Evolutionary conservation across 2,888 invertebrate genomes (phyloP).

Genomic region (Euspilapteryx auroguttella): DNA sequence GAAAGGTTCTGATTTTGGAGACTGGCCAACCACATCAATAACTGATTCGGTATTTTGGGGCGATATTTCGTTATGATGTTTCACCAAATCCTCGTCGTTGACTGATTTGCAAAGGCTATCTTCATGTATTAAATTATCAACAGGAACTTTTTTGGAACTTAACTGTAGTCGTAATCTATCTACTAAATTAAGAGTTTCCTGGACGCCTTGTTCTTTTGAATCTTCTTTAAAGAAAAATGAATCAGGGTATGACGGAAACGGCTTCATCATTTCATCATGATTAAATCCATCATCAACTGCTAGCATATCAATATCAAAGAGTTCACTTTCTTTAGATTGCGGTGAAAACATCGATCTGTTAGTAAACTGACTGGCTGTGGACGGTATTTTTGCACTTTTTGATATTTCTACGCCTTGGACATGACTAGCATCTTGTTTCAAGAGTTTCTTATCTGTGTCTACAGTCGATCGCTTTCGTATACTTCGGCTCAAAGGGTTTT

Average conservation of each 20-base stretch:
- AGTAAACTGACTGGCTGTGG: conserved; percentile 34
- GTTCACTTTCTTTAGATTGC: conserved; percentile 65
- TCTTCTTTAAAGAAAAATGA: conserved; percentile 71
- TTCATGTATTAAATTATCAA: conserved; percentile 26
- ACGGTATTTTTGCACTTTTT: conserved; percentile 51
- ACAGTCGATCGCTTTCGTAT: conserved; percentile 27
- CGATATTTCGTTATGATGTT: conserved; percentile 13
- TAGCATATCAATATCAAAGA: conserved; percentile 67
- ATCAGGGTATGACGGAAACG: conserved; percentile 69
- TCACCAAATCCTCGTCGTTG: conserved; percentile 12
- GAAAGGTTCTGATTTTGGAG: neutral
- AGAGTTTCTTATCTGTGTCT: conserved; percentile 41
- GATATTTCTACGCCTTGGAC: conserved; percentile 49
- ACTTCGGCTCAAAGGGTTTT: conserved; percentile 22
- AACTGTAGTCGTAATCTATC: conserved; percentile 79
- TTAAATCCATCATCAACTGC: conserved; percentile 69
- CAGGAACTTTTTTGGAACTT: conserved; percentile 65
- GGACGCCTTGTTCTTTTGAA: conserved; percentile 76
- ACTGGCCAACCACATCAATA: neutral
- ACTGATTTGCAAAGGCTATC: neutral
- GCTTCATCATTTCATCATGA: conserved; percentile 65
- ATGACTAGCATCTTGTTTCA: conserved; percentile 39
- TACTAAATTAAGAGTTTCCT: conserved; percentile 82
- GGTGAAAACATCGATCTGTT: conserved; percentile 74
- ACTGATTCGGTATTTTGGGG: conserved; percentile 5